Conservation (phyloP, 2,797 vertebrate species). For the Acanthiza pusilla region DNA sequence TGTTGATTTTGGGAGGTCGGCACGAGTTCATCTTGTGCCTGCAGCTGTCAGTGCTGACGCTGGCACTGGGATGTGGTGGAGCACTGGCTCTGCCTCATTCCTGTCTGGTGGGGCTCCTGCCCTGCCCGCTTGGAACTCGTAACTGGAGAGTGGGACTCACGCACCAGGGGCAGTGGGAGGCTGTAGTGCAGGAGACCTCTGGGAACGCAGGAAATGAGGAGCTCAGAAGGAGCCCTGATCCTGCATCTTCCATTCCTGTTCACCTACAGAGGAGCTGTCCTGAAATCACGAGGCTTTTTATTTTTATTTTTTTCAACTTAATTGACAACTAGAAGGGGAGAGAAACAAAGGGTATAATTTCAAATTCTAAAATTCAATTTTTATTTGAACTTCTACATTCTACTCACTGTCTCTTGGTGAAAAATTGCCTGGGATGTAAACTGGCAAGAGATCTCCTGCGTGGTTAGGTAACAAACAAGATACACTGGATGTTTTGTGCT, state of each 20-base stretch:
- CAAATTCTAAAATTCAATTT: neutral
- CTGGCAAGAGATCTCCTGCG: neutral
- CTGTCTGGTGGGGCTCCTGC: neutral
- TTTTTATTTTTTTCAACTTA: neutral
- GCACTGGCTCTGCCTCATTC: fast-evolving
- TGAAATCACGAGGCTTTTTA: neutral
- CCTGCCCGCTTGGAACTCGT: neutral
- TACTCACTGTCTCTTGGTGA: neutral
- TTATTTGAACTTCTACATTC: neutral
- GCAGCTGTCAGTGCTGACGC: neutral
- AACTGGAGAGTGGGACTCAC: neutral
- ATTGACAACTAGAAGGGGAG: neutral
- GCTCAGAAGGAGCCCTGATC: neutral
- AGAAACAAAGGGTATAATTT: neutral
- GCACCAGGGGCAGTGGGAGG: too few species aligned
- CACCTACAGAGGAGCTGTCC: neutral
- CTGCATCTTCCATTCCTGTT: neutral
- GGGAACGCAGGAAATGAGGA: neutral
- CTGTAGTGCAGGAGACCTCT: neutral
- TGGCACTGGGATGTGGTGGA: neutral
- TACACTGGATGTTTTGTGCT: neutral
- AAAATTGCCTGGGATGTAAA: neutral
- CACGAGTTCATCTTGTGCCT: fast-evolving
- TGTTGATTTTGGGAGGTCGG: neutral
- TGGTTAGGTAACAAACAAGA: neutral